Percentiles rank a stretch among this genome's conserved stretches.
These are phyloP conservation scores for Tetrapedia diversipes DNA, from an alignment of 2,888 invertebrate genomes.

Conservation along the genomic window DNA sequence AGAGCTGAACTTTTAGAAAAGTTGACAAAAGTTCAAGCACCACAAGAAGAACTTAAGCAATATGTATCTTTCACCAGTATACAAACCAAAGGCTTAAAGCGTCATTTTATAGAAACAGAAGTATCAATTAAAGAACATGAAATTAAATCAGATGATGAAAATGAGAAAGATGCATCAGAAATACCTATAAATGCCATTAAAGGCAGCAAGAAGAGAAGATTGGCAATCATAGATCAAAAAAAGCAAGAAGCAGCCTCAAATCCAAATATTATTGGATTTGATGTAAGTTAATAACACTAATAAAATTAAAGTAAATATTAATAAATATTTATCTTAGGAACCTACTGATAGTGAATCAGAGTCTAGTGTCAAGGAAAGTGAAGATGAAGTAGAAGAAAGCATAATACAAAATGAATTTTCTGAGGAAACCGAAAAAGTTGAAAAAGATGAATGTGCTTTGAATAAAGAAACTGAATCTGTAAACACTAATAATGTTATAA, in stretches of 20 bases:
- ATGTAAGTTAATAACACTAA: slow-evolving; percentile 76
- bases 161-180: slow-evolving; percentile 60
- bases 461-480: neutral
- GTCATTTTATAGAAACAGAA: slow-evolving; percentile 82
- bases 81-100: slow-evolving; percentile 93
- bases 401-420: slow-evolving; percentile 38
- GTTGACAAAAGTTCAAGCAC: slow-evolving; percentile 91
- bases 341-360: slow-evolving; percentile 67
- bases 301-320: slow-evolving; percentile 12
- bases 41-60: slow-evolving; percentile 89
- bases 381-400: slow-evolving; percentile 65
- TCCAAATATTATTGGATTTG: slow-evolving; percentile 89
- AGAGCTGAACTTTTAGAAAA: slow-evolving; percentile 88
- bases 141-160: slow-evolving; percentile 8
- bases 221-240: slow-evolving; percentile 78
- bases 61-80: slow-evolving; percentile 91
- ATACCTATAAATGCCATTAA: slow-evolving; percentile 74
- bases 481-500: neutral
- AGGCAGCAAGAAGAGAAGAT: slow-evolving; percentile 75
- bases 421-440: slow-evolving; percentile 32
- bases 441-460: slow-evolving; percentile 15
- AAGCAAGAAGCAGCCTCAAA: slow-evolving; percentile 84
- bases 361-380: slow-evolving; percentile 69
- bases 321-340: slow-evolving; percentile 43
- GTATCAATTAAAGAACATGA: slow-evolving; percentile 64